These are phyloP conservation scores for Hystrix brachyura DNA, from an alignment of 2,113 vertebrate species.

Conservation along the genomic window DNA sequence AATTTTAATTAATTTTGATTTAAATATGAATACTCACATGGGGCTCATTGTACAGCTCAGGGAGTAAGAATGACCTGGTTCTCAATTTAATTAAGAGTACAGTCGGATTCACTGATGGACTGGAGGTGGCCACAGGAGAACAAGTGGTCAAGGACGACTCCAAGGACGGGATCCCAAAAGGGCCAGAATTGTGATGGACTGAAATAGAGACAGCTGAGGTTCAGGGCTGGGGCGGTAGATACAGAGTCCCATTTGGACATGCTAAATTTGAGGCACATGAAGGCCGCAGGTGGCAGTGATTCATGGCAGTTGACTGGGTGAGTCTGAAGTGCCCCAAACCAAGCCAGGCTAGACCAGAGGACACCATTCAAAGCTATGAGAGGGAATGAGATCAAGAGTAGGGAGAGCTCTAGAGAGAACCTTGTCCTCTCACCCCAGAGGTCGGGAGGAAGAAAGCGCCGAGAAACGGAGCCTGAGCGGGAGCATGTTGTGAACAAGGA, in stretches of 20 bases:
- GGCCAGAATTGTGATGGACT: not conserved
- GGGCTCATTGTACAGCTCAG: not conserved
- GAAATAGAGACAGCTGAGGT: not conserved
- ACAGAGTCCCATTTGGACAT: accelerated
- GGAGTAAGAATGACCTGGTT: not conserved
- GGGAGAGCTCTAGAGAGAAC: not conserved
- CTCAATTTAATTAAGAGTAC: not conserved
- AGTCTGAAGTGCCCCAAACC: not conserved
- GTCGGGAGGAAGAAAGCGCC: not conserved
- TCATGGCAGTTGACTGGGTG: not conserved
- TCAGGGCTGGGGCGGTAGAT: not conserved
- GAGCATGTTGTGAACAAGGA: not conserved
- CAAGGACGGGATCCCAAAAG: not conserved
- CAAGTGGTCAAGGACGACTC: not conserved
- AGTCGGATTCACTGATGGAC: not conserved
- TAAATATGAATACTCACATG: not conserved
- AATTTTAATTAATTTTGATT: not conserved
- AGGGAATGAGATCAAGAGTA: not conserved
- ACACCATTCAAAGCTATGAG: not conserved
- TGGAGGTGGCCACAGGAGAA: not conserved
- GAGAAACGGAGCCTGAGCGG: not conserved
- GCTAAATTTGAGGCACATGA: not conserved
- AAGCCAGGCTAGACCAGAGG: not conserved
- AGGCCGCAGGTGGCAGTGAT: not conserved
- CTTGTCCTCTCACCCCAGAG: not conserved